Evolutionary conservation across 2,888 invertebrate species (phyloP), one percentile per base, ranked within the genome.

Genomic region (Agrotis ipsilon): DNA sequence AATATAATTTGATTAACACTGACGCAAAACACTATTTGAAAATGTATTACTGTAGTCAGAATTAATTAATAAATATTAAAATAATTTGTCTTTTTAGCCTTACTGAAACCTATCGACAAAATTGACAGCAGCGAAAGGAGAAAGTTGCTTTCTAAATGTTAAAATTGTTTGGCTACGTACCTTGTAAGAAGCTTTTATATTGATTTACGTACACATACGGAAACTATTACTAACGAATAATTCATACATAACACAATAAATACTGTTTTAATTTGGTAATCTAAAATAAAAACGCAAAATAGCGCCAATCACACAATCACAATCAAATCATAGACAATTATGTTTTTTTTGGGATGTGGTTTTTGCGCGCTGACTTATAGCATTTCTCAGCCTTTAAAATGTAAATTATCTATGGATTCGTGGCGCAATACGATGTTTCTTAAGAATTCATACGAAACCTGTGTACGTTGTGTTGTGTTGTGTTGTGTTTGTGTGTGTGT

Each of bases 251-350:
- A 61, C 70, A 83, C 73, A 78, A 62, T 75, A 67, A 72, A 68
- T 19, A 73, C 59, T 72, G 59, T 71, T 74, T 55, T 73, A 68
- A n/a, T 46, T 52, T 75, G 2, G 48, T 68, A 67, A 43, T 69
- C 24, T 80, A 80, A 69, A 81, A 66, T 68, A 78, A 73, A 64
- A 71, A 79, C 84, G 80, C 83, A 85, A 85, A 89, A 86, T 82
- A 88, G 88, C 90, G 90, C 90, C 88, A 90, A 88, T 83, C 85
- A 76, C 73, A 85, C 83, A 83, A 76, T 83, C 85, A 85, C 85
- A 84, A 85, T 78, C 72, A 70, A 74, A 54, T 45, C 83, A 83
- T 82, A 83, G 85, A 83, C 73, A 68, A 66, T 43, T 39, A 57
- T 39, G 9, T 9, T 62, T 46, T 43, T 80, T 78, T 48, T 3